These are phyloP conservation scores for Notocelia uddmanniana DNA, from an alignment of 2,888 invertebrate genomes.

Conservation along the genomic window DNA sequence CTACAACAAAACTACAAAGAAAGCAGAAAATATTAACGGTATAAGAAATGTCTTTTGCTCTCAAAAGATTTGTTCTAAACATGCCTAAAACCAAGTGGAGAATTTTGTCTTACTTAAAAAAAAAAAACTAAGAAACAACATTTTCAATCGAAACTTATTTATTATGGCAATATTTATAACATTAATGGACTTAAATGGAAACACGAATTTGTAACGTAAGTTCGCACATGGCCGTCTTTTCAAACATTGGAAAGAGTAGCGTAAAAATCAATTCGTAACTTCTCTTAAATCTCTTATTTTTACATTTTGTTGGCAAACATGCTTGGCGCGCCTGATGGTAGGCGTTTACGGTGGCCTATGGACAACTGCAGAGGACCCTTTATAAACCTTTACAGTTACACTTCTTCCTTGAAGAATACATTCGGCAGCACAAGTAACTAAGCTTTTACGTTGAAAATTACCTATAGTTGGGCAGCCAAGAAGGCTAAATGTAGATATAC, in stretches of 20 bases:
- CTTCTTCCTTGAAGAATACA: too few relatives aligned
- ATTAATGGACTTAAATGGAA: constrained; percentile 33
- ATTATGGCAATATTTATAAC: constrained; percentile 13
- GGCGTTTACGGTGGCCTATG: too few relatives aligned
- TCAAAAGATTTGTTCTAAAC: background rate
- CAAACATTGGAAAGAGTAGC: background rate
- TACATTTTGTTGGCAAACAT: too few relatives aligned
- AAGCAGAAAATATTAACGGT: background rate
- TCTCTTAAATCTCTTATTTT: background rate
- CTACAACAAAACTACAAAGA: constrained; percentile 47
- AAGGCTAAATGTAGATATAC: too few relatives aligned
- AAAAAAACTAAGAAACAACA: background rate
- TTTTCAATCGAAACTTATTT: constrained; percentile 15
- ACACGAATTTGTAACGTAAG: constrained; percentile 44
- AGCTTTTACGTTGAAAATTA: too few relatives aligned
- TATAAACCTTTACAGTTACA: too few relatives aligned
- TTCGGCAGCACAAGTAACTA: too few relatives aligned
- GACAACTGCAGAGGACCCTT: too few relatives aligned
- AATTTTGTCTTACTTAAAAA: background rate
- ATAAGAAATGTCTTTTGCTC: background rate
- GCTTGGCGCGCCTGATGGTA: too few relatives aligned
- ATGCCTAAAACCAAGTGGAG: background rate
- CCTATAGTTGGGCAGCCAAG: too few relatives aligned
- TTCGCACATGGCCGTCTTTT: constrained; percentile 24
- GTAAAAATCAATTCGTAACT: background rate